These are phyloP conservation scores for Sinocyclocheilus rhinocerous DNA, from an alignment of 2,113 vertebrate genomes.

Conservation along the genomic window DNA sequence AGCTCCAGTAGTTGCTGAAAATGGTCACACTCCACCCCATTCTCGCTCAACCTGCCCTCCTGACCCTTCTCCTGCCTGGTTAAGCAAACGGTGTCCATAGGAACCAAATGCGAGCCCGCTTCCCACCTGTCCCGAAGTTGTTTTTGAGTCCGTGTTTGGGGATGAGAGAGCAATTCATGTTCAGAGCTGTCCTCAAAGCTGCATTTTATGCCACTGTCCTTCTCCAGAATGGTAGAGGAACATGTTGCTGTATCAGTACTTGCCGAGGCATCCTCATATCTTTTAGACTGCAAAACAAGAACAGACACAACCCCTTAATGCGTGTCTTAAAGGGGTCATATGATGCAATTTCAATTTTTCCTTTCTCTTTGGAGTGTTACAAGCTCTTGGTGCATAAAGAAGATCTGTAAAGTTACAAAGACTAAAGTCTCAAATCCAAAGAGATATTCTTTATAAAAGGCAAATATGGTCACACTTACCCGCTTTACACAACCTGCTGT, in stretches of 20 bases:
- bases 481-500: constrained; percentile 76
- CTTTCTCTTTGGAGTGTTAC: too few species aligned
- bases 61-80: constrained; percentile 72
- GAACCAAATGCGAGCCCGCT: background rate
- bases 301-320: background rate
- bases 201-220: constrained; percentile 87
- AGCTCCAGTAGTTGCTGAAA: constrained; percentile 92
- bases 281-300: constrained; percentile 43
- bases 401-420: too few species aligned
- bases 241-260: constrained; percentile 90
- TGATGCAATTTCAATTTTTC: too few species aligned
- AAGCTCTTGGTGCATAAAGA: too few species aligned
- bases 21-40: constrained; percentile 78
- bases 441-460: too few species aligned
- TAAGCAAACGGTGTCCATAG: constrained; percentile 68
- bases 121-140: constrained; percentile 53
- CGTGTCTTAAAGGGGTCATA: background rate
- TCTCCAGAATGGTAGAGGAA: constrained; percentile 89
- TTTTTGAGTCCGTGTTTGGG: constrained; percentile 60
- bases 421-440: too few species aligned
- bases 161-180: constrained; percentile 76
- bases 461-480: constrained; percentile 69
- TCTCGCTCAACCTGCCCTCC: constrained; percentile 58
- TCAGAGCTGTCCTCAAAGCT: constrained; percentile 85
- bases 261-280: constrained; percentile 70